A percentile compares a stretch with the other conserved stretches of the same genome.
Evolutionary conservation across 2,797 vertebrate genomes (phyloP).

Genomic region (Borostomias antarcticus): DNA sequence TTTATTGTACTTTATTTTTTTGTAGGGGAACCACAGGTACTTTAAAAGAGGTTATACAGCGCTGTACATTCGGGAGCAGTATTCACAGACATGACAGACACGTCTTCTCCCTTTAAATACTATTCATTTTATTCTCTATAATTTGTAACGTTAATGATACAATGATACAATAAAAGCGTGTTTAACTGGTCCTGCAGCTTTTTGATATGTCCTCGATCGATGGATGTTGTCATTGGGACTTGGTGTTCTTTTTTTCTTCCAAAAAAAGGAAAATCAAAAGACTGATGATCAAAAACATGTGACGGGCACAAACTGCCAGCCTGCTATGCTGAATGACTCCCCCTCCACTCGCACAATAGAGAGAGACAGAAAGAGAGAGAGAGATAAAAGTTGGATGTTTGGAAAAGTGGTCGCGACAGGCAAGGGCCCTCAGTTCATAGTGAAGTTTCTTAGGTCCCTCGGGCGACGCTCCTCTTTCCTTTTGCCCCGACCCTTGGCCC

Average conservation of each 20-base stretch:
- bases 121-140: slow-evolving; percentile 83
- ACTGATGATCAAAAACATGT: slow-evolving; percentile 67
- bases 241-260: slow-evolving; percentile 53
- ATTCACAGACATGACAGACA: slow-evolving; percentile 85
- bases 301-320: slow-evolving; percentile 78
- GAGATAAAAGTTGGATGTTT: slow-evolving; percentile 65
- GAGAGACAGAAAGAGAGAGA: slow-evolving; percentile 60
- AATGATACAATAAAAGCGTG: slow-evolving; percentile 84
- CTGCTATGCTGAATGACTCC: slow-evolving; percentile 78
- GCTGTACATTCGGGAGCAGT: slow-evolving; percentile 74
- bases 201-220: slow-evolving; percentile 71
- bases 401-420: slow-evolving; percentile 57
- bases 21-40: slow-evolving; percentile 73
- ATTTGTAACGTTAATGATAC: slow-evolving; percentile 80
- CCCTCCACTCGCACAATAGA: slow-evolving; percentile 87
- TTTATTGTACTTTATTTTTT: slow-evolving; percentile 67
- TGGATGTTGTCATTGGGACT: slow-evolving; percentile 30
- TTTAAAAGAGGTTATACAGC: slow-evolving; percentile 79
- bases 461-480: slow-evolving; percentile 51
- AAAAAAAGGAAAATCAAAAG: slow-evolving; percentile 73
- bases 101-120: slow-evolving; percentile 86
- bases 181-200: slow-evolving; percentile 86
- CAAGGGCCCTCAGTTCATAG: slow-evolving; percentile 76
- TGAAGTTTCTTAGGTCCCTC: slow-evolving; percentile 22
- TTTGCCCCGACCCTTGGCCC: slow-evolving; percentile 34